Evolutionary conservation across 2,113 vertebrate species (phyloP).

Genomic region (Neogale vison): DNA sequence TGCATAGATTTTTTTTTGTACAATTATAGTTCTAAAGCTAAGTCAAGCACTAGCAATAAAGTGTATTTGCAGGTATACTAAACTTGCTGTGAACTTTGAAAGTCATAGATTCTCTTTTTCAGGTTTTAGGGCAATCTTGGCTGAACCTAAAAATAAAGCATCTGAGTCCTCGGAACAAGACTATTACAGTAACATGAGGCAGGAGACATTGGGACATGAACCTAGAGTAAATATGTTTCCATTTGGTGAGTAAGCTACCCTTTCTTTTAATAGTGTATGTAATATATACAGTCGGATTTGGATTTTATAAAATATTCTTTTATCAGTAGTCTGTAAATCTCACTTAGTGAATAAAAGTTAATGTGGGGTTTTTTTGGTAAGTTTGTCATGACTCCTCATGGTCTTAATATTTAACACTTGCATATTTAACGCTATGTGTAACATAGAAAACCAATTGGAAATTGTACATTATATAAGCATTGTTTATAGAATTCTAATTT

Average conservation of each 20-base stretch:
- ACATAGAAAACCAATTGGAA: neutral
- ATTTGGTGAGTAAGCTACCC: conserved; percentile 83
- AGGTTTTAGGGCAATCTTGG: conserved; percentile 96
- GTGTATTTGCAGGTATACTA: neutral
- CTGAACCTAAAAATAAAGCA: conserved; percentile 93
- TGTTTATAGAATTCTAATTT: neutral
- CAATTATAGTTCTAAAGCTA: neutral
- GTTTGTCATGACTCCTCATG: neutral
- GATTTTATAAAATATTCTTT: neutral
- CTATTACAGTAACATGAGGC: conserved; percentile 83
- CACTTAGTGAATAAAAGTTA: conserved; percentile 5
- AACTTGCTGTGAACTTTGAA: conserved; percentile 41
- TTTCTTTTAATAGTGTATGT: conserved; percentile 30
- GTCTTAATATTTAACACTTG: conserved; percentile 10
- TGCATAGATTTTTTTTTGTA: neutral
- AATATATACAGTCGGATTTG: neutral
- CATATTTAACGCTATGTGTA: neutral
- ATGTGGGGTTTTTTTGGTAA: neutral
- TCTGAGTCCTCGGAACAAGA: conserved; percentile 86
- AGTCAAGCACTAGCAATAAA: neutral
- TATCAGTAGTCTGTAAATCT: neutral
- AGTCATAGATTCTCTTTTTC: conserved; percentile 66
- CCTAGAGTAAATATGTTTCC: conserved; percentile 84
- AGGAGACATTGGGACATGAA: conserved; percentile 85
- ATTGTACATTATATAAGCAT: neutral